phyloP scores from a whole-genome alignment of 2,113 vertebrate genomes.

The Grus americana region DNA sequence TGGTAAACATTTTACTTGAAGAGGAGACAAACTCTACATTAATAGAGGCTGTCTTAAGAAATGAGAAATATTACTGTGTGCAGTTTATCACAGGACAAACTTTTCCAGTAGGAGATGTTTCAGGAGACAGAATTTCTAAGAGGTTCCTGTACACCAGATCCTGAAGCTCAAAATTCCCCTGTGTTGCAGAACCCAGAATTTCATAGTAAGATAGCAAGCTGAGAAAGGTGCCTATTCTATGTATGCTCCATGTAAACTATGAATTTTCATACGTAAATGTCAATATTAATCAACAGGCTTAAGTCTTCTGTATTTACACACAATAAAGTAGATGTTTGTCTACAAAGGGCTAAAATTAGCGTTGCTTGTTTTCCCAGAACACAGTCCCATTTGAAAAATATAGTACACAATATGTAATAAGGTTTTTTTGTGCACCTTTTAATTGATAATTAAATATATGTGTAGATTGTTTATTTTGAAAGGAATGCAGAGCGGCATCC shows the following conservation, averaged over 20 bases:
- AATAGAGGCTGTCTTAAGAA: background rate
- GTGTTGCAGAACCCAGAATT: background rate
- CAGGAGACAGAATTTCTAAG: background rate
- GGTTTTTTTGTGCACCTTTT: background rate
- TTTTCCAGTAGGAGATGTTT: background rate
- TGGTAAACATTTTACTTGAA: background rate
- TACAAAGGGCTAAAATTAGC: background rate
- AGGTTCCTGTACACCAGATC: background rate
- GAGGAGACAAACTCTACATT: background rate
- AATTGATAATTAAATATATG: background rate
- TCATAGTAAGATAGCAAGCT: background rate
- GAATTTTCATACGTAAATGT: constrained; percentile 11
- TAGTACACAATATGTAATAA: background rate
- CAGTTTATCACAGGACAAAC: background rate
- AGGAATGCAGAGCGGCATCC: background rate
- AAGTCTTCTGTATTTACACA: background rate
- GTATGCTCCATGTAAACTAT: background rate
- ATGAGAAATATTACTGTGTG: background rate
- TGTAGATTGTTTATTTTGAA: background rate
- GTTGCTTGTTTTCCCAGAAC: background rate
- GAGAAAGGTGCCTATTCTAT: background rate
- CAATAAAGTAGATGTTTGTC: background rate
- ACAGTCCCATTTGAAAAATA: background rate
- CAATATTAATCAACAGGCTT: background rate
- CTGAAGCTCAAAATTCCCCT: background rate